Percentiles rank a stretch among this genome's conserved stretches.
These are phyloP conservation scores for Ichneumoninae sp. DNA, from an alignment of 2,888 invertebrate genomes.

Conservation along the genomic window DNA sequence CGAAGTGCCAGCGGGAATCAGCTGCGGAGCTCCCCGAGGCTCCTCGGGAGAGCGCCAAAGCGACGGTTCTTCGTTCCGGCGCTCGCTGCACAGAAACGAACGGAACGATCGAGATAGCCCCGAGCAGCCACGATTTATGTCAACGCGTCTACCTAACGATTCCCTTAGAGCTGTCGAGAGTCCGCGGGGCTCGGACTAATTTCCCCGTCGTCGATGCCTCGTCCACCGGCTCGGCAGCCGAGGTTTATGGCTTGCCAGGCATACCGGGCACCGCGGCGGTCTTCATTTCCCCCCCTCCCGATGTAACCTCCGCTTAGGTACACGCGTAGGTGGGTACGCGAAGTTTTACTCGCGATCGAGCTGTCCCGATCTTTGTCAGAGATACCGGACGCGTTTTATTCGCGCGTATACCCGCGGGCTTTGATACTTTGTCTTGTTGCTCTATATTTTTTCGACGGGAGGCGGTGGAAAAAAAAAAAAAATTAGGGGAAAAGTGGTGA, in stretches of 20 bases:
- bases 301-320: constrained; percentile 2
- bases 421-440: neutral
- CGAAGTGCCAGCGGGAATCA: neutral
- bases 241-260: constrained; percentile 56
- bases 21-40: neutral
- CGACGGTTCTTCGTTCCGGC: constrained; percentile 7
- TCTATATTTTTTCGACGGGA: neutral
- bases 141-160: constrained; percentile 67
- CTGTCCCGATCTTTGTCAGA: constrained; percentile 28
- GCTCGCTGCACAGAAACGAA: constrained; percentile 11
- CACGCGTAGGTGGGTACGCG: constrained; percentile 8
- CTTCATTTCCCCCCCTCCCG: constrained; percentile 13
- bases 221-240: constrained; percentile 34
- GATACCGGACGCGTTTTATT: neutral
- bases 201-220: constrained; percentile 55
- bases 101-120: constrained; percentile 53
- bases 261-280: constrained; percentile 8
- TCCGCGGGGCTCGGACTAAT: constrained; percentile 51
- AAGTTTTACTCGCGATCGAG: constrained; percentile 34
- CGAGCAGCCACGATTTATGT: constrained; percentile 67
- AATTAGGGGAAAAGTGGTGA: neutral
- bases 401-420: neutral
- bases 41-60: neutral
- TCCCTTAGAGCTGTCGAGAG: constrained; percentile 65
- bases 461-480: neutral